Conservation (phyloP, 2,888 invertebrate genomes). For the Phrixothrix hirtus region DNA sequence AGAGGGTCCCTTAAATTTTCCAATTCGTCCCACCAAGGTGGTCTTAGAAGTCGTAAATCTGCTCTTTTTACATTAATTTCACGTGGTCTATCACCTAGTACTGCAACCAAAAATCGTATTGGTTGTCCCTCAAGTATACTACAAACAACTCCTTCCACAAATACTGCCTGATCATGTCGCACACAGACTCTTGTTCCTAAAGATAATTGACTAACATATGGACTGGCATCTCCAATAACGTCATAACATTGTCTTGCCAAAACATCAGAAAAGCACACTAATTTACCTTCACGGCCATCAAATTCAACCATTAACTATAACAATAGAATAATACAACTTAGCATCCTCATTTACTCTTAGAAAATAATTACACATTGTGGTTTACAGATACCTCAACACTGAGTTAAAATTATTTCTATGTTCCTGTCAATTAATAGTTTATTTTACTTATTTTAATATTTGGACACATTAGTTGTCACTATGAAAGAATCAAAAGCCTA, state of each 20-base stretch:
- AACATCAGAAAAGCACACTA: conserved; percentile 75
- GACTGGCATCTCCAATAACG: conserved; percentile 92
- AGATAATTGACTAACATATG: conserved; percentile 79
- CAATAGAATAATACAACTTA: conserved; percentile 1
- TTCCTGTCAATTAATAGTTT: no score
- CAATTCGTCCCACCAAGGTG: conserved; percentile 97
- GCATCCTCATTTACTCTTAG: no score
- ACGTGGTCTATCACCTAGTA: conserved; percentile 57
- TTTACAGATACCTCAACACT: no score
- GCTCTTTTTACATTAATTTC: conserved; percentile 81
- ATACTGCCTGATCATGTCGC: conserved; percentile 71
- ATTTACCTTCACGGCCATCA: conserved; percentile 74
- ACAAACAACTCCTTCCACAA: conserved; percentile 83
- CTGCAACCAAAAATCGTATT: conserved; percentile 70
- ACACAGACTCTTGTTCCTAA: conserved; percentile 83
- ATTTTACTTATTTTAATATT: no score
- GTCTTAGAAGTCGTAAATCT: conserved; percentile 84
- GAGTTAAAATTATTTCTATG: no score
- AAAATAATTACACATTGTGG: no score
- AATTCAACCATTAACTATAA: conserved; percentile 72
- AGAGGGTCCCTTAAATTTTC: conserved; percentile 60
- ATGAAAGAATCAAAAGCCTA: no score
- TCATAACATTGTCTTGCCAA: conserved; percentile 80
- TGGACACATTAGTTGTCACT: no score
- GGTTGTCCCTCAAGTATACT: conserved; percentile 67